Base-by-base conservation (phyloP, 2,797 vertebrate species). In the Lophotriccus pileatus region DNA sequence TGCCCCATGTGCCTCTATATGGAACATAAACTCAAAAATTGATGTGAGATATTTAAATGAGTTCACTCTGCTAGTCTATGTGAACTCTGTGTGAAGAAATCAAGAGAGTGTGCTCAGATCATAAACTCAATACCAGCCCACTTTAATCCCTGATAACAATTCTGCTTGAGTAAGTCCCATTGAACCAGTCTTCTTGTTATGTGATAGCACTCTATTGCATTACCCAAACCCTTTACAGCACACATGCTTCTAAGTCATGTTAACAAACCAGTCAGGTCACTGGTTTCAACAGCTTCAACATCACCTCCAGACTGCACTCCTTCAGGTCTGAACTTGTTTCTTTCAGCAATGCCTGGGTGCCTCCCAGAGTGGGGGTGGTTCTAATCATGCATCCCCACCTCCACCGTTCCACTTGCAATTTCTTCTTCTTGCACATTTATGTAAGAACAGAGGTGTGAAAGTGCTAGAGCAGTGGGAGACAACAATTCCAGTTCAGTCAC, bases 231-330 rank as follows among this genome's bases (percentile, higher is more conserved):
- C 32, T 62, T 80, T 19, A 50, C 21, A n/a, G 68, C n/a, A 41
- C 72, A 76, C 19, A 4, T 52, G 19, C 44, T 69, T 89, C 53
- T 50, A 69, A 47, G n/a, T 82, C 79, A 36, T 76, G 47, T 53
- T 70, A 73, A 75, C 68, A 90, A 95, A 93, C 95, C 49, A 32
- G 89, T 91, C 75, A 73, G 86, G 59, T 81, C 44, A 86, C 87
- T 92, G 7, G 24, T 96, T 97, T 92, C 94, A 93, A 93, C 79
- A 96, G 59, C 59, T 76, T 88, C 88, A 68, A 28, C 60, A 62
- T 86, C 66, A 78, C n/a, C 52, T 86, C 62, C 41, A 37, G 46
- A 59, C 21, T 69, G 41, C 30, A 12, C 37, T 69, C 59, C 50
- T 56, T 76, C 96, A 78, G 79, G 91, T 80, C 84, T 69, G 59